Evolutionary conservation across 53 echinoderm and acorn worm species (phyloP), one percentile per base, ranked within the genome.

Genomic region (Patiria pectinifera): DNA sequence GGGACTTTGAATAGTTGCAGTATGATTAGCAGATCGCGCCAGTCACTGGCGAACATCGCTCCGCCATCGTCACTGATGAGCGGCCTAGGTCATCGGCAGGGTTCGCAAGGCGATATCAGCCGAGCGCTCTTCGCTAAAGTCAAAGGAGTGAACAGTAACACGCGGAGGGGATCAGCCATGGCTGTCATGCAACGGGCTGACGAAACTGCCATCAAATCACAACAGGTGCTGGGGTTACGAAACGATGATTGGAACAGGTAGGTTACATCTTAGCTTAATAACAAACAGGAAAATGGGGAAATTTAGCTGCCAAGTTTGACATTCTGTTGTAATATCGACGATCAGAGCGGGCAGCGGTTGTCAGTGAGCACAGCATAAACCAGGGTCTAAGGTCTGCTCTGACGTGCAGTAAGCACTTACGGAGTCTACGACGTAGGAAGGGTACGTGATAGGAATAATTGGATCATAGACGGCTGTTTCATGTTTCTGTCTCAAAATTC

Each of bases 191-290:
- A 98, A 69, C 92, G 95, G 48, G 93, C 88, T 23, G 92, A 96
- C 82, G 97, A 96, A 45, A 93, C 94, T 0, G 94, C 96, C 18
- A 95, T 96, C 46, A 98, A 98, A 86, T 91, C 98, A 4, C 98
- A 98, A 91, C 95, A 98, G 89, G 94, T 98, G 48, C 91, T 98
- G 87, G 98, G 96, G 46, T 83, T 96, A 75, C 87, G 98, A 22
- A 98, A 96, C 83, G 96, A 96, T 45, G 96, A 98, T 44, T 98
- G 98, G 97, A 96, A 97, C 91, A 92, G 95, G 97, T 97, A 91
- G 76, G 96, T 89, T 35, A 14, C 16, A 69, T 85, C 43, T 76
- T 10, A 11, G 76, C 76, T 66, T 66, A 66, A 1, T 66, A 66
- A 3, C 47, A 6, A 13, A 11, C 18, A 18, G 16, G 80, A 46